A percentile compares a stretch with the other conserved stretches of the same genome.
Conservation (phyloP, 2,113 vertebrate species). For the Ailurus styani region DNA sequence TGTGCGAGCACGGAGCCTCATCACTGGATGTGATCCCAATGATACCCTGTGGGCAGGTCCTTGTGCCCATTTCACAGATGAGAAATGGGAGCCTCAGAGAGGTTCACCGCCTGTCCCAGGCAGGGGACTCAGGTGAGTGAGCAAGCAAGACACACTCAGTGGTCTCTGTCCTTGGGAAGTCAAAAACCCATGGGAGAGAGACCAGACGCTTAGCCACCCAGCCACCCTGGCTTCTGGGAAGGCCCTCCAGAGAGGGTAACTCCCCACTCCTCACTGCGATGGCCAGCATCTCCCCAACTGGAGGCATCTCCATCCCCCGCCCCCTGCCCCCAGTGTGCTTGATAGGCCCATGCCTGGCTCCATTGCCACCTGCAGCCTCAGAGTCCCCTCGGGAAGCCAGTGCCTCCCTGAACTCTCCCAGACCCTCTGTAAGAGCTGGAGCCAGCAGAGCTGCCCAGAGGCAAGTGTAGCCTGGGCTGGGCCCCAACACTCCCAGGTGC, state of each 20-base stretch:
- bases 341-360: accelerated
- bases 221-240: neutral
- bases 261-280: neutral
- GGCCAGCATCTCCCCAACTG: neutral
- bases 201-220: neutral
- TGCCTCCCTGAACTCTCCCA: neutral
- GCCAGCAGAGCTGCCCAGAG: neutral
- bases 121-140: neutral
- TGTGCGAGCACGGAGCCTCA: neutral
- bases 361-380: neutral
- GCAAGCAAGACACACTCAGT: accelerated
- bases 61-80: neutral
- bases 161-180: neutral
- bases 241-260: neutral
- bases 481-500: too few species aligned
- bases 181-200: neutral
- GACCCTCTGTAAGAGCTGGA: neutral
- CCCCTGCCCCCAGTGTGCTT: accelerated
- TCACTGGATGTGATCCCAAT: too few species aligned
- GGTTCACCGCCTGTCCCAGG: accelerated
- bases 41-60: neutral
- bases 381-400: neutral
- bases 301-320: accelerated
- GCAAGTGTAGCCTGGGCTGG: neutral
- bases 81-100: neutral